phyloP scores from a whole-genome alignment of 30 jellyfish, hydroid and myxozoan genomes.

The Phacellophora camtschatica region DNA sequence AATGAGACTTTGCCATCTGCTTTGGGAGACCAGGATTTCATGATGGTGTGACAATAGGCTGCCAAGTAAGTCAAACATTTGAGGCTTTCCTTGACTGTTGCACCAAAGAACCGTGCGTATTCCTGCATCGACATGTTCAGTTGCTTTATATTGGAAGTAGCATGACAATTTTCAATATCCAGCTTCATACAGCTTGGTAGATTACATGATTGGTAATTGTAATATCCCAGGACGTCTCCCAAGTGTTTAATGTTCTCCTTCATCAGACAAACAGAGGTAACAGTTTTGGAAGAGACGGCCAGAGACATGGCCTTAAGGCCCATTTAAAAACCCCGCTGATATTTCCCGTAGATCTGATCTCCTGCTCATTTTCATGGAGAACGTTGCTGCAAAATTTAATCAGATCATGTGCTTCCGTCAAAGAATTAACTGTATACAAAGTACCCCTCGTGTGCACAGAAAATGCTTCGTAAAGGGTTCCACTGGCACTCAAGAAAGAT shows the following conservation, averaged over 20 bases:
- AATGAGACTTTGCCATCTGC: background rate
- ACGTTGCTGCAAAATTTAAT: slow-evolving; percentile 41
- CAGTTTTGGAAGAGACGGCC: slow-evolving; percentile 17
- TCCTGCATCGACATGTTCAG: no score
- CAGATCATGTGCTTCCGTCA: slow-evolving; percentile 35
- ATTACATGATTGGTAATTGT: no score
- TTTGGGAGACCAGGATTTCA: no score
- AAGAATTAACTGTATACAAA: slow-evolving; percentile 24
- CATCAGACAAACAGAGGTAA: no score
- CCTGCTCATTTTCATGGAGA: slow-evolving; percentile 27
- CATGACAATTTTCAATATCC: no score
- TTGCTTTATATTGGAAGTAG: no score
- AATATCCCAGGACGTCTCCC: no score
- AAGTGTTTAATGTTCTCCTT: no score
- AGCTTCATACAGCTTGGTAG: no score
- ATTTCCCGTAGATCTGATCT: slow-evolving; percentile 30
- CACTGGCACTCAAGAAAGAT: slow-evolving; percentile 28
- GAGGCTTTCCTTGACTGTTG: no score
- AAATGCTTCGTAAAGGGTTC: slow-evolving; percentile 23
- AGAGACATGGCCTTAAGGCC: slow-evolving; percentile 39
- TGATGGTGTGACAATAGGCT: slow-evolving; percentile 22
- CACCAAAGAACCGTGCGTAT: no score
- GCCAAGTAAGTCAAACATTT: slow-evolving; percentile 17
- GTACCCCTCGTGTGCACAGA: slow-evolving; percentile 15
- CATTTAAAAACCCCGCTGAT: slow-evolving; percentile 24